Base-by-base conservation (phyloP, 2,113 vertebrate genomes). In the Corapipo altera region DNA sequence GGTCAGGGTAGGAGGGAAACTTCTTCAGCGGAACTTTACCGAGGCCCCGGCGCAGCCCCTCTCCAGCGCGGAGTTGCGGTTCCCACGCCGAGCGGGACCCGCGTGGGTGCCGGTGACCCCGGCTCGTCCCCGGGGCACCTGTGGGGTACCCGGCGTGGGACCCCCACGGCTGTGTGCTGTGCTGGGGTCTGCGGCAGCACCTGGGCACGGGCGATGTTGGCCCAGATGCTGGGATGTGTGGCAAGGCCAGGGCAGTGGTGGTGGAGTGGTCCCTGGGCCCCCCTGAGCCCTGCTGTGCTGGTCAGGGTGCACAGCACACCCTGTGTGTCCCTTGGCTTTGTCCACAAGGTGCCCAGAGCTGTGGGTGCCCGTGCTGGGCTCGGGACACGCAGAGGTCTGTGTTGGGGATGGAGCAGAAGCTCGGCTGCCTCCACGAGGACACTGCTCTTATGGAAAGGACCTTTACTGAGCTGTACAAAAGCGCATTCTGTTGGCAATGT, bases 261-360 rank as follows among this genome's bases (percentile, higher is more conserved):
- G 7, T 26, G 54, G 59, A 6, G 48, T 0, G 41, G 24, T 15
- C 39, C 62, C 22, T 11, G 69, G 46, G 39, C 20, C 75, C 57
- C 17, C 0, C 44, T 1, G 59, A 4, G 74, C 57, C 71, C 48
- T 17, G 75, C 14, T 7, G 37, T 0, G 46, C 33, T 8, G 37
- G 14, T 37, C 1, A 22, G 27, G 22, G 85, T 1, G 71, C 6
- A 0, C 26, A 1, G 62, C 18, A 0, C 26, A 4, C 41, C 59
- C 73, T 5, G 49, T 2, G 9, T 1, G 28, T 10, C 8, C 70
- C 49, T 6, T 0, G 24, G 28, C 49, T 21, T 21, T 0, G 2
- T 11, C 61, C 2, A 8, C 32, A 3, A 69, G 3, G 46, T 4
- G 12, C 33, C 14, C 2, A 2, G 15, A 15, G 32, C 46, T 15